phyloP scores from a whole-genome alignment of 2,797 vertebrate genomes.

The Sebastes miniatus region DNA sequence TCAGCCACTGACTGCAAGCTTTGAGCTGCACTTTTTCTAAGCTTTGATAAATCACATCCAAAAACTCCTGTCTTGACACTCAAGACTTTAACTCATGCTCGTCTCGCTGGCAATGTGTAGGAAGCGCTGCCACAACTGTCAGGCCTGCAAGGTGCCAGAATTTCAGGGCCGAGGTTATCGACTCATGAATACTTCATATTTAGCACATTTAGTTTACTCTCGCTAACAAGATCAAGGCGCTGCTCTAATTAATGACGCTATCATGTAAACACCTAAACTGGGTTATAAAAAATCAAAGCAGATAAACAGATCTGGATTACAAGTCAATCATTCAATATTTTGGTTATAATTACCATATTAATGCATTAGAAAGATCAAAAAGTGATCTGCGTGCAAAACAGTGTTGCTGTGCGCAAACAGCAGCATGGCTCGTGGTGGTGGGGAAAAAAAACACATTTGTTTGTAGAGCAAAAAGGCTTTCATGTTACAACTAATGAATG shows the following conservation, averaged over 20 bases:
- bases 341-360: conserved; percentile 19
- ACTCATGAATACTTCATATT: conserved; percentile 10
- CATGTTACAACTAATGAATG: conserved; percentile 46
- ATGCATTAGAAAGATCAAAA: conserved; percentile 19
- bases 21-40: conserved; percentile 46
- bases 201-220: background rate
- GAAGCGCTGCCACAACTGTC: conserved; percentile 30
- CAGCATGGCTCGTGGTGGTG: background rate
- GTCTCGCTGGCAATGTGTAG: conserved; percentile 13
- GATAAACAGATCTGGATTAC: conserved; percentile 1
- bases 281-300: conserved; percentile 4
- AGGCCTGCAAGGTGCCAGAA: conserved; percentile 6
- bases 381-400: conserved; percentile 23
- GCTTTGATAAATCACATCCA: conserved; percentile 59
- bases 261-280: background rate
- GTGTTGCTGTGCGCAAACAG: background rate
- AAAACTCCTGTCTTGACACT: conserved; percentile 56
- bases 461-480: conserved; percentile 43
- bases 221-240: background rate
- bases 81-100: conserved; percentile 26
- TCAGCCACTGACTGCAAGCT: conserved; percentile 53
- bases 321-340: conserved; percentile 10
- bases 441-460: background rate
- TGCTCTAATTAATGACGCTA: background rate
- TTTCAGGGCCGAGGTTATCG: conserved; percentile 12